Evolutionary conservation across 2,113 vertebrate species (phyloP).

Genomic region (Nothoprocta perdicaria): DNA sequence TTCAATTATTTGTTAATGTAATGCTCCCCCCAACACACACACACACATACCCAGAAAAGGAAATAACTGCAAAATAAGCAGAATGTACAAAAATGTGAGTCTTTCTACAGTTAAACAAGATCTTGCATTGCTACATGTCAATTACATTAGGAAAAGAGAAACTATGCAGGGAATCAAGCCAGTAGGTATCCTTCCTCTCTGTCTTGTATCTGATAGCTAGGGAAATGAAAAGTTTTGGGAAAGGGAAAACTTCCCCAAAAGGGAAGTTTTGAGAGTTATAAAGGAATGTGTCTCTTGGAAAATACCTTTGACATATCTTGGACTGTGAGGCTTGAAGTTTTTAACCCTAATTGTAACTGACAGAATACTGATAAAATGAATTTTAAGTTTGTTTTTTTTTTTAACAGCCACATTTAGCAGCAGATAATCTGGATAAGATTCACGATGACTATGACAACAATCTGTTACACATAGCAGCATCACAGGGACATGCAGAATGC

Average conservation of each 20-base stretch:
- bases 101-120: neutral
- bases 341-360: neutral
- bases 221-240: neutral
- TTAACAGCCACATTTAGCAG: slow-evolving; percentile 91
- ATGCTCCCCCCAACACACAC: neutral
- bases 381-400: no score
- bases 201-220: neutral
- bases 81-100: neutral
- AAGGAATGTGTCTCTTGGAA: neutral
- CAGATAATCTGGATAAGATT: slow-evolving; percentile 95
- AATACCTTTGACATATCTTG: neutral
- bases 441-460: slow-evolving; percentile 92
- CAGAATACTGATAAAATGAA: no score
- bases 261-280: neutral
- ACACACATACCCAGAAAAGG: neutral
- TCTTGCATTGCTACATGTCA: neutral
- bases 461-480: slow-evolving; percentile 91
- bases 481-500: slow-evolving; percentile 92
- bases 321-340: neutral
- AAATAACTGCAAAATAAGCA: neutral
- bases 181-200: neutral
- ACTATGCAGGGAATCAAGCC: neutral
- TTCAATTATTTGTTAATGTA: neutral
- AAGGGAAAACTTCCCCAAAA: no score
- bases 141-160: neutral